Base-by-base conservation (phyloP, 2,888 invertebrate species). In the Flabesymbios commensalis region DNA sequence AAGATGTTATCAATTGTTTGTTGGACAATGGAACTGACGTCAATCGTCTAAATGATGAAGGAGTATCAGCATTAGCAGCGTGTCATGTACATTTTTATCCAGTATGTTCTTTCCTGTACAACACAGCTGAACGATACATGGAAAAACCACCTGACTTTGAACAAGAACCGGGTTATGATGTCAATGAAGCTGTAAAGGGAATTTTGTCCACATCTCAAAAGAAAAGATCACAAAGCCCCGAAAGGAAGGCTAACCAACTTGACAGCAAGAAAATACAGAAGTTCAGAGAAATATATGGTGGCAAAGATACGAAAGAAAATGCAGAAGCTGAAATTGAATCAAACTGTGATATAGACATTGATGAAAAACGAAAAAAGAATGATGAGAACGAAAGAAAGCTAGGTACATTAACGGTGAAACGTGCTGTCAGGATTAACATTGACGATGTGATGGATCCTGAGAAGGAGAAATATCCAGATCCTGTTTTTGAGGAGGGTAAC, bases 21-120 rank as follows among this genome's bases (percentile, higher is more conserved):
- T 72, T 83, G 7, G 80, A 83, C 63, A 74, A 76, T 53, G 82
- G 82, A 43, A 81, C 82, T 1, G 74, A 83, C 62, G 76, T 82
- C 5, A 83, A 83, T 68, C 75, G 78, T 61, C 68, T 82, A 19
- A 79, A 73, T 58, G 79, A 81, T 64, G 68, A 69, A 39, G 63
- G 81, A 3, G 74, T 80, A 42, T 81, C 82, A 4, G 76, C 78
- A 1, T 67, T 82, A n/a, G 73, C 78, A 2, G 78, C 80, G 14
- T 78, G 80, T 4, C 74, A 76, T 57, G 73, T 82, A 22, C 78
- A 75, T 62, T 81, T 74, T 63, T 82, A 80, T 61, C 78, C 81
- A 3, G 65, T 71, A n/a, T 75, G 78, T 19, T 72, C 71, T 22
- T 80, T 79, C 58, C 66, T 65, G 24, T 74, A 71, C 65, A 79